These are phyloP conservation scores for Xiphophorus birchmanni DNA, from an alignment of 2,797 vertebrate genomes.

Conservation along the genomic window DNA sequence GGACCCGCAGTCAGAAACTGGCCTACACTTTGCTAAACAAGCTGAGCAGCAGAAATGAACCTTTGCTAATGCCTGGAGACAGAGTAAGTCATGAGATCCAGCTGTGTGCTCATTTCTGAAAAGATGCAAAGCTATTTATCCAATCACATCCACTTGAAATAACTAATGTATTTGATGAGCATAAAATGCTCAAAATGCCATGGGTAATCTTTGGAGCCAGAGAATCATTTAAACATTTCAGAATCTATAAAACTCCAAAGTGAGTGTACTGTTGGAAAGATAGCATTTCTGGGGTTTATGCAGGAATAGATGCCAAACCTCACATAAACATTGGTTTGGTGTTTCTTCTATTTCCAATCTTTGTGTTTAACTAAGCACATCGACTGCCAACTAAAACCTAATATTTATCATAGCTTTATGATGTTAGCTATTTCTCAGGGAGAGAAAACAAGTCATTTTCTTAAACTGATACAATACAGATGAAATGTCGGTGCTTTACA, in stretches of 20 bases:
- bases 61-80: conserved; percentile 91
- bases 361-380: not conserved
- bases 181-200: not conserved
- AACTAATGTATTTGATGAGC: not conserved
- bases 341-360: not conserved
- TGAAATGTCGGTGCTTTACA: not conserved
- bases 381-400: conserved; percentile 8
- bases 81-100: conserved; percentile 82
- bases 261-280: conserved; percentile 4
- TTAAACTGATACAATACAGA: not conserved
- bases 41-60: conserved; percentile 90
- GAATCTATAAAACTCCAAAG: not conserved
- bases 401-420: conserved; percentile 11
- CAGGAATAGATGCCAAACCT: not conserved
- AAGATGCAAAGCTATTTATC: not conserved
- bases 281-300: not conserved
- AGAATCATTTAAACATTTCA: not conserved
- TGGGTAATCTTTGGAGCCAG: not conserved
- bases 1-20: conserved; percentile 95
- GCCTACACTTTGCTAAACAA: conserved; percentile 95
- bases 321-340: conserved; percentile 7
- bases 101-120: not conserved
- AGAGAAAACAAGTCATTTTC: not conserved
- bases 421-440: not conserved
- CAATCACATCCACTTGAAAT: conserved; percentile 2